Percentiles rank a stretch among this genome's conserved stretches.
phyloP scores from a whole-genome alignment of 2,113 vertebrate genomes.

The Microcebus ravelobensis region DNA sequence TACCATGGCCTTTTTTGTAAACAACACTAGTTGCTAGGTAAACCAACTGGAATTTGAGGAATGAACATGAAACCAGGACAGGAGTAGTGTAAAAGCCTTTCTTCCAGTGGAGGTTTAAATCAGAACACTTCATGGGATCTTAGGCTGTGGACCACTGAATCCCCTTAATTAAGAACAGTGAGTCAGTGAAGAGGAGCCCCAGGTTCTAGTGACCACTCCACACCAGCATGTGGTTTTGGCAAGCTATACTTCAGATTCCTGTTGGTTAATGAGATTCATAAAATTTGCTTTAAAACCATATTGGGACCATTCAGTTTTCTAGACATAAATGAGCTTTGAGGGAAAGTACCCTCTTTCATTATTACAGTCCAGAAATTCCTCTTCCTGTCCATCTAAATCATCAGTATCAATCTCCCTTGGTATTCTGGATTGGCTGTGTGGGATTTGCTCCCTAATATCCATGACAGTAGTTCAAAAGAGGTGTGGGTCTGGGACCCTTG shows the following conservation, averaged over 20 bases:
- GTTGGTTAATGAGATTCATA: neutral
- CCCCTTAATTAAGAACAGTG: neutral
- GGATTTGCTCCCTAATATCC: neutral
- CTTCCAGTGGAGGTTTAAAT: neutral
- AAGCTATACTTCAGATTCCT: neutral
- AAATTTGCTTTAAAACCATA: neutral
- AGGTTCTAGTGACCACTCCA: neutral
- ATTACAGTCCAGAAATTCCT: neutral
- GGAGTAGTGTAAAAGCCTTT: neutral
- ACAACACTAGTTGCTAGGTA: neutral
- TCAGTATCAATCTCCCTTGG: neutral
- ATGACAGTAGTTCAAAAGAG: neutral
- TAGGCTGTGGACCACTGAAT: neutral
- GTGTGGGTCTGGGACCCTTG: neutral
- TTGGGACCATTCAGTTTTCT: neutral
- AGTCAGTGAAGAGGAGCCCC: neutral
- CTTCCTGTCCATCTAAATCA: neutral
- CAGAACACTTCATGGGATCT: neutral
- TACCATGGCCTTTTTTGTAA: neutral
- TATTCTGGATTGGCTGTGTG: neutral
- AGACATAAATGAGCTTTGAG: neutral
- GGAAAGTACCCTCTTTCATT: neutral
- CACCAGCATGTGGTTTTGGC: neutral
- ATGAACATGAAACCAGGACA: neutral
- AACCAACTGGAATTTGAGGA: neutral